phyloP scores from a whole-genome alignment of 2,888 invertebrate genomes.

The Lasioglossum malachurum region DNA sequence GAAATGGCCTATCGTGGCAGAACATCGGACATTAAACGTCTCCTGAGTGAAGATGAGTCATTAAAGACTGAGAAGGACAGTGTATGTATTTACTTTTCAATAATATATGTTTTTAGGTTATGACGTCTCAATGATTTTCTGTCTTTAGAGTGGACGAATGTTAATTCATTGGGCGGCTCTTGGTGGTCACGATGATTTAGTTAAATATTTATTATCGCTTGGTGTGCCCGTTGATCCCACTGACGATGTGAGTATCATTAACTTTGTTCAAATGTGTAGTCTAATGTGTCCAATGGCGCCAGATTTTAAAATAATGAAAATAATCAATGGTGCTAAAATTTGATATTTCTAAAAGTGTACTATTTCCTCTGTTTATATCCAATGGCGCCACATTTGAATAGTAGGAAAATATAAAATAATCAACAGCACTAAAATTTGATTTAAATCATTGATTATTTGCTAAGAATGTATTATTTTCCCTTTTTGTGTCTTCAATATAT shows the following conservation, averaged over 20 bases:
- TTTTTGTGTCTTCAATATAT: neutral
- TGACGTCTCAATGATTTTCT: constrained; percentile 19
- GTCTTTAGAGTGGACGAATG: constrained; percentile 89
- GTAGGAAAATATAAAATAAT: neutral
- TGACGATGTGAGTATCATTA: constrained; percentile 88
- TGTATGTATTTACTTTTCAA: constrained; percentile 82
- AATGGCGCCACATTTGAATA: no score
- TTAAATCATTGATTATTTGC: no score
- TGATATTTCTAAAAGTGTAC: neutral
- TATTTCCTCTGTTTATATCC: no score
- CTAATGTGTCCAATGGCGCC: neutral
- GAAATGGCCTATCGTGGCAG: constrained; percentile 91
- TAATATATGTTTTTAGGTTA: constrained; percentile 44
- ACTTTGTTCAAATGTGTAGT: neutral
- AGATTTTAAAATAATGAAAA: neutral
- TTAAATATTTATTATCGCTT: constrained; percentile 88
- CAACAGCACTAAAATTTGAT: neutral
- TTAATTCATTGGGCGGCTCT: constrained; percentile 93
- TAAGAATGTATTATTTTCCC: neutral
- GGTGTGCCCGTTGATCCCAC: constrained; percentile 89
- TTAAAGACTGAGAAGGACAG: constrained; percentile 86
- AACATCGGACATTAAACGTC: constrained; percentile 88
- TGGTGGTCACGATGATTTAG: constrained; percentile 91
- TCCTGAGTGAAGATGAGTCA: constrained; percentile 87
- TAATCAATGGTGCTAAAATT: neutral